These are phyloP conservation scores for Malurus alboscapulatus DNA, from an alignment of 2,113 vertebrate species.

Conservation along the genomic window DNA sequence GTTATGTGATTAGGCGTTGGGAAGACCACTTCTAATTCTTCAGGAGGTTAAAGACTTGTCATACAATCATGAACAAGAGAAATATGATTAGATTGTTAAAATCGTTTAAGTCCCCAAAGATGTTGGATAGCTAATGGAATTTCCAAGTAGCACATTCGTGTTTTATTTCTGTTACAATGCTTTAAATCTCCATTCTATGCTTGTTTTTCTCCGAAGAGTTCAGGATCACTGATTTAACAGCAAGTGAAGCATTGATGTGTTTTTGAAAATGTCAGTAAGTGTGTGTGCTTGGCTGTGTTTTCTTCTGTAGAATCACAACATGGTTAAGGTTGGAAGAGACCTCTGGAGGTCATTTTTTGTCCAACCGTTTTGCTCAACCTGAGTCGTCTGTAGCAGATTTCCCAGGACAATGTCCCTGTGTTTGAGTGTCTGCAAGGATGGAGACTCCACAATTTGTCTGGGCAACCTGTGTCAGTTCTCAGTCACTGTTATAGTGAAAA, in stretches of 20 bases:
- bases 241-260: neutral
- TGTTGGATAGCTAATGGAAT: neutral
- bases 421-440: neutral
- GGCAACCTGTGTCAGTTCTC: neutral
- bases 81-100: neutral
- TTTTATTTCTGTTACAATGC: neutral
- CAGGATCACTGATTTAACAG: neutral
- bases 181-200: neutral
- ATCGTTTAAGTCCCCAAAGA: neutral
- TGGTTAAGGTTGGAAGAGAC: neutral
- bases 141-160: neutral
- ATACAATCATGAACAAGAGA: neutral
- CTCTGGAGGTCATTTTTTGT: neutral
- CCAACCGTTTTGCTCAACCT: neutral
- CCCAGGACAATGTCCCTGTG: neutral
- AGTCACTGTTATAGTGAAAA: neutral
- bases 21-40: neutral
- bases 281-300: neutral
- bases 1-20: neutral
- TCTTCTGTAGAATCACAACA: neutral
- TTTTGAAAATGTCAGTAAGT: neutral
- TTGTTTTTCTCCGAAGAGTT: neutral
- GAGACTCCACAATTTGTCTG: neutral
- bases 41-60: neutral
- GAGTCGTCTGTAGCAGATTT: neutral